Conservation (phyloP, 2,888 invertebrate species). For the Drosophila pseudotakahashii region DNA sequence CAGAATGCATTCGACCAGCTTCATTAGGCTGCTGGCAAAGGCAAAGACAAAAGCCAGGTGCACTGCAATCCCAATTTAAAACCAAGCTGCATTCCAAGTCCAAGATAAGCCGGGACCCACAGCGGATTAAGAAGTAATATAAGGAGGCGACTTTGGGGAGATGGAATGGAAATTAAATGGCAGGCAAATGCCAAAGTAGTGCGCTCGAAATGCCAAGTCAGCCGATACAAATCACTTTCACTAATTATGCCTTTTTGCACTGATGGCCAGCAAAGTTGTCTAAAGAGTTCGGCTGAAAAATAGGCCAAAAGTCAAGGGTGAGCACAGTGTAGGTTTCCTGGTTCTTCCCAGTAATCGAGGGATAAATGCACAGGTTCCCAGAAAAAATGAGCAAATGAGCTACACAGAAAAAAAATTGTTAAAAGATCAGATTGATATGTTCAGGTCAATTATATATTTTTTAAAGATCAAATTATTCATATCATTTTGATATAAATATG, state of each 20-base stretch:
- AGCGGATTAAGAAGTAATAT: conserved; percentile 3
- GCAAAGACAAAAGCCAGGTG: conserved; percentile 25
- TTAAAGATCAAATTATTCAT: too few relatives aligned
- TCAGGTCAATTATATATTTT: too few relatives aligned
- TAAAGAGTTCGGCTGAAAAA: conserved; percentile 3
- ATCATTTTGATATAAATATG: too few relatives aligned
- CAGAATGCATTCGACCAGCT: conserved; percentile 45
- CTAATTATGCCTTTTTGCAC: conserved; percentile 70
- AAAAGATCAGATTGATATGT: too few relatives aligned
- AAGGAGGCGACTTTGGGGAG: conserved; percentile 3
- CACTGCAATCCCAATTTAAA: neutral
- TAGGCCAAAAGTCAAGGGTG: neutral
- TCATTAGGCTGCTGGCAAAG: conserved; percentile 40
- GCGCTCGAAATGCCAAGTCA: conserved; percentile 38
- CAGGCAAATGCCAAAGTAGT: conserved; percentile 26
- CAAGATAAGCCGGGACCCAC: conserved; percentile 43
- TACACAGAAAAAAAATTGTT: too few relatives aligned
- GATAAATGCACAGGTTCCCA: neutral
- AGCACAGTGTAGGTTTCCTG: too few relatives aligned
- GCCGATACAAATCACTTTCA: conserved; percentile 73
- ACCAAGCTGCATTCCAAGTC: conserved; percentile 36
- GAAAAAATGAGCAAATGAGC: conserved; percentile 1
- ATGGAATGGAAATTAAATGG: conserved; percentile 59
- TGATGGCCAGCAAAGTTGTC: conserved; percentile 13
- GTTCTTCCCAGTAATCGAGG: conserved; percentile 11